phyloP scores from a whole-genome alignment of 2,888 invertebrate genomes.

The Drosophila emarginata region DNA sequence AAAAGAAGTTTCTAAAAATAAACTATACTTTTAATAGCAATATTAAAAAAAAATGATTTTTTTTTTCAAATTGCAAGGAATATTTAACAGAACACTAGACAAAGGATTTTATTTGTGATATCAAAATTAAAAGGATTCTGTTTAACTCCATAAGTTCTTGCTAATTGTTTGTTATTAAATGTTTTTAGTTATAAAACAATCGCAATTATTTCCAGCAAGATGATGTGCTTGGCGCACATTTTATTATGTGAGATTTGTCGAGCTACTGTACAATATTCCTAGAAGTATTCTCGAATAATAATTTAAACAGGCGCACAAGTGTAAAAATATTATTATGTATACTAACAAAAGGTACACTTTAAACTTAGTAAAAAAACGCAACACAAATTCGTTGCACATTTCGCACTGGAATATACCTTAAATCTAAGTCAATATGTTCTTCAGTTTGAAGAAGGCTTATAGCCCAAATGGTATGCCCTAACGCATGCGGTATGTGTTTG shows the following conservation, averaged over 20 bases:
- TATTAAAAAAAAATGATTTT: too few species aligned
- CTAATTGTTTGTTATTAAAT: too few species aligned
- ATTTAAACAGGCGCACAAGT: conserved; percentile 68
- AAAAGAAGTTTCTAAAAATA: neutral
- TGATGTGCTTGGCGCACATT: conserved; percentile 54
- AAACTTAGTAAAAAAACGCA: conserved; percentile 71
- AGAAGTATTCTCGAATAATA: conserved; percentile 60
- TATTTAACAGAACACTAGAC: too few species aligned
- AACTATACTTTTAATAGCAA: neutral
- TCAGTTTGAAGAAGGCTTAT: conserved; percentile 41
- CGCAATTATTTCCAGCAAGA: conserved; percentile 51
- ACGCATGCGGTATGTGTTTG: conserved; percentile 95
- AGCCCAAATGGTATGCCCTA: conserved; percentile 77
- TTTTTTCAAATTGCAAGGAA: too few species aligned
- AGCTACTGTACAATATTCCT: conserved; percentile 68
- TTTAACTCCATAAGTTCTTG: neutral
- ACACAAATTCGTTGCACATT: conserved; percentile 66
- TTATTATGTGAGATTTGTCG: conserved; percentile 63
- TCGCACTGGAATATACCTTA: conserved; percentile 72
- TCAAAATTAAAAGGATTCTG: too few species aligned
- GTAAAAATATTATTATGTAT: conserved; percentile 60
- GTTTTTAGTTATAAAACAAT: neutral
- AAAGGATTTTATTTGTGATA: too few species aligned
- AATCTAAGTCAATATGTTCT: conserved; percentile 60
- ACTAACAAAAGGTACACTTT: conserved; percentile 72